Evolutionary conservation across 1,140 invertebrate species (phyloP).

Genomic region (Papilio glaucus): DNA sequence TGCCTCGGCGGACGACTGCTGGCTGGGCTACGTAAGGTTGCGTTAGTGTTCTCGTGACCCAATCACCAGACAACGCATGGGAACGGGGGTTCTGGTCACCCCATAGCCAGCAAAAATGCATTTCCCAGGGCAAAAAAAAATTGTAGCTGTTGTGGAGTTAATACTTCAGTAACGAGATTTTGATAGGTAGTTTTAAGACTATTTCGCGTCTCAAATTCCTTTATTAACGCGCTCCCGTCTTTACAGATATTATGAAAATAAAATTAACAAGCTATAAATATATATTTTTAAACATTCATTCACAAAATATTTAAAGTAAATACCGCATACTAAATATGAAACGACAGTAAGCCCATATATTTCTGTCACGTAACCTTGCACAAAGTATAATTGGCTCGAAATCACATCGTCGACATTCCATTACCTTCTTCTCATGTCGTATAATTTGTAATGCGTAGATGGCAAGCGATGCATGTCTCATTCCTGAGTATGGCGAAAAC

Average conservation of each 20-base stretch:
- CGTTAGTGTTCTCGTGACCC: no score
- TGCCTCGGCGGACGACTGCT: no score
- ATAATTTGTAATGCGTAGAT: background rate
- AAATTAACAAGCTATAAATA: background rate
- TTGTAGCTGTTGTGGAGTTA: no score
- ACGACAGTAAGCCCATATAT: background rate
- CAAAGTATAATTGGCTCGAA: constrained; percentile 16
- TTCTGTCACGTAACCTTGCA: constrained; percentile 6
- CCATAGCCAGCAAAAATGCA: no score
- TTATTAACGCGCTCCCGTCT: no score
- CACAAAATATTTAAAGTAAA: background rate
- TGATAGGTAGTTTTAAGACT: no score
- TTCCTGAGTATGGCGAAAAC: constrained; percentile 13
- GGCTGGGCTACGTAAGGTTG: no score
- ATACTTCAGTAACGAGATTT: no score
- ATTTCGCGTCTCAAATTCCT: no score
- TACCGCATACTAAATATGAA: background rate
- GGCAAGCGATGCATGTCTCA: constrained; percentile 1
- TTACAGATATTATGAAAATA: background rate
- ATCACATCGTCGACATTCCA: constrained; percentile 27
- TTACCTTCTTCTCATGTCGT: constrained; percentile 12
- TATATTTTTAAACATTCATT: background rate
- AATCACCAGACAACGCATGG: no score
- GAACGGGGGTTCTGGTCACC: no score
- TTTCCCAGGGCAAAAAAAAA: no score